Percentiles rank a stretch among this genome's conserved stretches.
phyloP scores from a whole-genome alignment of 1,140 invertebrate genomes.

The Drosophila ironensis region DNA sequence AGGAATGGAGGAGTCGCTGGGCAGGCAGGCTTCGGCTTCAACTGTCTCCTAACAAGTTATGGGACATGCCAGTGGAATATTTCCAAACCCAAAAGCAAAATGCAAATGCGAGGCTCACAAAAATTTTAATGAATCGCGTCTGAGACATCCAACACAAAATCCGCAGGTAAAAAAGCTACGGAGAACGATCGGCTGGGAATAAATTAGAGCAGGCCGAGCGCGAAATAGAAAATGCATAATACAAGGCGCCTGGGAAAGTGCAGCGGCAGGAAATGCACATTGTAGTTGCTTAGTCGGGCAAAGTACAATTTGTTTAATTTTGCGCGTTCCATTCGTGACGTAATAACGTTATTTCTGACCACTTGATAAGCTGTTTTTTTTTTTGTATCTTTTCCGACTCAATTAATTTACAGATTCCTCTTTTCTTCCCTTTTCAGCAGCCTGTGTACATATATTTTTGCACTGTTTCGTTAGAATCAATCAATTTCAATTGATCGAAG shows the following conservation, averaged over 20 bases:
- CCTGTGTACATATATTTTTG: slow-evolving; percentile 29
- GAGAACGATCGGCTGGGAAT: not conserved
- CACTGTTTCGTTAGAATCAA: slow-evolving; percentile 69
- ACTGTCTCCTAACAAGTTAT: slow-evolving; percentile 25
- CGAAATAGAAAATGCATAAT: too few species aligned
- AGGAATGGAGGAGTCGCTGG: too few species aligned
- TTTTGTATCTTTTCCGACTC: slow-evolving; percentile 27
- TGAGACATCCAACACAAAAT: slow-evolving; percentile 1
- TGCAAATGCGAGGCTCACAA: slow-evolving; percentile 49
- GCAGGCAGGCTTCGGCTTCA: too few species aligned
- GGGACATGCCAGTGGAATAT: slow-evolving; percentile 56
- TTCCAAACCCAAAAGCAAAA: slow-evolving; percentile 40
- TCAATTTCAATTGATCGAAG: slow-evolving; percentile 67
- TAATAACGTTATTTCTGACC: slow-evolving; percentile 33
- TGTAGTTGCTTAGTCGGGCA: not conserved
- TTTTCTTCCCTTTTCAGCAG: slow-evolving; percentile 6
- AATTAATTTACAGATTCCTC: slow-evolving; percentile 59
- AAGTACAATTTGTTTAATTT: slow-evolving; percentile 16
- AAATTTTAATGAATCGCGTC: slow-evolving; percentile 36
- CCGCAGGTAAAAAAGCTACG: not conserved
- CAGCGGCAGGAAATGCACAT: slow-evolving; percentile 32
- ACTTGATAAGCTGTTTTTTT: slow-evolving; percentile 20
- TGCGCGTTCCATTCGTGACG: slow-evolving; percentile 23
- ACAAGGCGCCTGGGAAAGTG: too few species aligned
- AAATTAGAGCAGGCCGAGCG: not conserved